phyloP scores from a whole-genome alignment of 2,888 invertebrate species.

The Mythimna impura region DNA sequence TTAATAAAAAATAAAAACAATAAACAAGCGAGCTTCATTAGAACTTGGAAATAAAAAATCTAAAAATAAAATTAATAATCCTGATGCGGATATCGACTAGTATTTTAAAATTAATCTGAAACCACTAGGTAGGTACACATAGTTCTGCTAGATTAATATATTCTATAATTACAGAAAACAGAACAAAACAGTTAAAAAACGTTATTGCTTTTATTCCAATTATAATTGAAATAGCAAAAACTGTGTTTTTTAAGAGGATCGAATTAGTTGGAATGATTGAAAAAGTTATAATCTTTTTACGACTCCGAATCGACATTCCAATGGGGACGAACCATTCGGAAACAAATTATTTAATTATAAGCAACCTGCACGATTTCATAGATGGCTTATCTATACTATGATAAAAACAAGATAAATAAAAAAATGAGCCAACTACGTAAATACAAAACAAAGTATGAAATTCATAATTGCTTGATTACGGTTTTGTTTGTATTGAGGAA shows the following conservation, averaged over 20 bases:
- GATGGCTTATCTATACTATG: no score
- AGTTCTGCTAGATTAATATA: neutral
- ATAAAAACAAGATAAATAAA: slow-evolving; percentile 2
- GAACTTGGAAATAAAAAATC: neutral
- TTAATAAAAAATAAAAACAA: no score
- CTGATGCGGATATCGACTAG: neutral
- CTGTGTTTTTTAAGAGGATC: neutral
- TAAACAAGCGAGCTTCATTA: neutral
- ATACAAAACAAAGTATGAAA: neutral
- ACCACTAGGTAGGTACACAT: no score
- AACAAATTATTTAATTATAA: neutral
- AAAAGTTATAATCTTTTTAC: neutral
- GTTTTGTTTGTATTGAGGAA: no score
- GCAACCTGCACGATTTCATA: neutral
- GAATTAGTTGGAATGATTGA: neutral
- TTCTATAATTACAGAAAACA: no score
- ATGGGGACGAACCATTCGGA: neutral
- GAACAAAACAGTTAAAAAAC: no score
- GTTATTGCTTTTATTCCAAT: no score
- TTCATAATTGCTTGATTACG: no score
- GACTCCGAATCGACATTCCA: neutral
- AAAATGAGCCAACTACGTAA: slow-evolving; percentile 13
- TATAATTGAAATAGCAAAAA: neutral
- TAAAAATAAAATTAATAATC: neutral
- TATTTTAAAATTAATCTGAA: neutral